Evolutionary conservation across 1,140 invertebrate genomes (phyloP), one percentile per base, ranked within the genome.

Genomic region (Bradysia coprophila): DNA sequence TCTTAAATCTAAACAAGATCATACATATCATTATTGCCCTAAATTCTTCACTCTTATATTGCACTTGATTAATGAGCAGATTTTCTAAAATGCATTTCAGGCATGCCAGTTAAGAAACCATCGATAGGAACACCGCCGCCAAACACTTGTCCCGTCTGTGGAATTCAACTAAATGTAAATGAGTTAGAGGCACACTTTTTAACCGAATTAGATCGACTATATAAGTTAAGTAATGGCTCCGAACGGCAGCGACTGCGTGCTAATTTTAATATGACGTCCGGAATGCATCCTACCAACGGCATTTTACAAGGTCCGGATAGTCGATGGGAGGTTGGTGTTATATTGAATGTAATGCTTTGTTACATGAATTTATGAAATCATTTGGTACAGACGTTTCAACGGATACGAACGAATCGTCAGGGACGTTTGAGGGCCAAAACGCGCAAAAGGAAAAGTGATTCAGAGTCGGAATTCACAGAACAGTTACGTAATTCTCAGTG

Each of bases 341-440:
- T n/a, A n/a, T n/a, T n/a, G n/a, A n/a, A n/a, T n/a, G n/a, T n/a
- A n/a, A n/a, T n/a, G n/a, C n/a, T n/a, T n/a, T n/a, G n/a, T n/a
- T 22, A 28, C 16, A n/a, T 40, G 13, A 23, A 40, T 32, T 32
- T n/a, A 9, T 32, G 28, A 10, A 10, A n/a, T 32, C n/a, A n/a
- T n/a, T 32, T 9, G n/a, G n/a, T 18, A 23, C 41, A 67, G 73
- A 84, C 81, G 18, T 87, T 85, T 58, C 77, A 85, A 56, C 66
- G 83, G 49, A 81, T 89, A 46, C 75, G 80, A 51, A 75, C 76
- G 34, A 89, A 89, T 56, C 67, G 84, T 50, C 81, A 85, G 51
- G 75, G 78, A 46, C 63, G 77, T 22, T 48, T 68, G 23, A 44
- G 65, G 43, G 50, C 67, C 22, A 69, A 69, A 52, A 62, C 67